These are phyloP conservation scores for Aphrophora alni DNA, from an alignment of 2,888 invertebrate species.

Conservation along the genomic window DNA sequence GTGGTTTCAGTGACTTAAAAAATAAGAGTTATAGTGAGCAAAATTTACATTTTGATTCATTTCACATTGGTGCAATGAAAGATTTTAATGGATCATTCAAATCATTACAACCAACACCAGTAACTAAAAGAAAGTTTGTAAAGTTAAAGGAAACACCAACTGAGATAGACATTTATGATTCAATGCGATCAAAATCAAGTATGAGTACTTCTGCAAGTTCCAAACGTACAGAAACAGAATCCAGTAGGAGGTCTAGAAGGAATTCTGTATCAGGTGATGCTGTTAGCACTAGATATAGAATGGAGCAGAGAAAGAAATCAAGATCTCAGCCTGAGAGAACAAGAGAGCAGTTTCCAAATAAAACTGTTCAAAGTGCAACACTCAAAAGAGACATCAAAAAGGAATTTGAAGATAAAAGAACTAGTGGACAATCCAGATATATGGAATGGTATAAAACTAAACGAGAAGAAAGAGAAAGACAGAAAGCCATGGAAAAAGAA, in stretches of 20 bases:
- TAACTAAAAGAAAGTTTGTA: slow-evolving; percentile 21
- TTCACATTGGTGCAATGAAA: slow-evolving; percentile 12
- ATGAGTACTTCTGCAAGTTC: slow-evolving; percentile 19
- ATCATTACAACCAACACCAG: slow-evolving; percentile 35
- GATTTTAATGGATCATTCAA: slow-evolving; percentile 24
- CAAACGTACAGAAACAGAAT: background rate
- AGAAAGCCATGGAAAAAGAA: slow-evolving; percentile 59
- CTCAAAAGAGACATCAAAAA: slow-evolving; percentile 34
- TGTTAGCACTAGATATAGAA: slow-evolving; percentile 2
- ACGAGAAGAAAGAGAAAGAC: slow-evolving; percentile 59
- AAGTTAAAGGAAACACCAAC: slow-evolving; percentile 17
- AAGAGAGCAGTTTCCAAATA: slow-evolving; percentile 27
- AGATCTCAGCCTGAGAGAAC: slow-evolving; percentile 37
- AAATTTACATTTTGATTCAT: slow-evolving; percentile 24
- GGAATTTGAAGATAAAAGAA: slow-evolving; percentile 56
- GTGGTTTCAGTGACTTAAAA: slow-evolving; percentile 9
- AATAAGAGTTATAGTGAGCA: slow-evolving; percentile 37
- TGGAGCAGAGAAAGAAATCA: slow-evolving; percentile 19
- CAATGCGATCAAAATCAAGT: slow-evolving; percentile 31
- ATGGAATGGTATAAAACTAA: slow-evolving; percentile 81
- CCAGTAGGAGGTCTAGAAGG: slow-evolving; percentile 25
- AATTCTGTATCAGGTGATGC: slow-evolving; percentile 26
- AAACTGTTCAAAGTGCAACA: background rate
- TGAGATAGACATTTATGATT: slow-evolving; percentile 17
- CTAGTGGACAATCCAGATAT: slow-evolving; percentile 64